These are phyloP conservation scores for Epinephelus coioides DNA, from an alignment of 2,797 vertebrate species.

Conservation along the genomic window DNA sequence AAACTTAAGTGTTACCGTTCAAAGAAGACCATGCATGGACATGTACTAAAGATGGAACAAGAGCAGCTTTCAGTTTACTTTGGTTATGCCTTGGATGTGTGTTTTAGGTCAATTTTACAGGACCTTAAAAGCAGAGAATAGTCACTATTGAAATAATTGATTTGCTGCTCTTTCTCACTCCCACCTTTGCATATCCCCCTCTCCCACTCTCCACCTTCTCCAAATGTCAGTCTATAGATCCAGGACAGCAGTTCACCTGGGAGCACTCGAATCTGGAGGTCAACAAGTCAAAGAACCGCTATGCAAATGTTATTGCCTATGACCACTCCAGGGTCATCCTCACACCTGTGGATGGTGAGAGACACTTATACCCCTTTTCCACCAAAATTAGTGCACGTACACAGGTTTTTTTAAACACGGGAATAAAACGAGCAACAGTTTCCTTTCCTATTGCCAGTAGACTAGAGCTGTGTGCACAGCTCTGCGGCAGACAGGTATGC, in stretches of 20 bases:
- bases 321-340: conserved; percentile 97
- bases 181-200: background rate
- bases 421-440: too few relatives aligned
- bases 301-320: conserved; percentile 97
- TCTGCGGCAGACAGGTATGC: too few relatives aligned
- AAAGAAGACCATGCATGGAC: too few relatives aligned
- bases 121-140: background rate
- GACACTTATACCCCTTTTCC: background rate
- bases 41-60: too few relatives aligned
- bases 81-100: too few relatives aligned
- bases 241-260: conserved; percentile 98
- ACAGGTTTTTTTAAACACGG: too few relatives aligned
- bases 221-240: conserved; percentile 91
- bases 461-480: too few relatives aligned
- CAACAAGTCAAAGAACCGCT: conserved; percentile 98
- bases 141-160: conserved; percentile 5
- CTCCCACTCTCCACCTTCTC: background rate
- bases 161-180: background rate
- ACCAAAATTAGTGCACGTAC: too few relatives aligned
- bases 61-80: too few relatives aligned
- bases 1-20: too few relatives aligned
- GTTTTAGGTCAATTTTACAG: too few relatives aligned
- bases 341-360: conserved; percentile 92
- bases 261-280: conserved; percentile 98
- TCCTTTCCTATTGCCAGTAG: too few relatives aligned